Conservation (phyloP, 2,113 vertebrate species). For the Dipodomys spectabilis region DNA sequence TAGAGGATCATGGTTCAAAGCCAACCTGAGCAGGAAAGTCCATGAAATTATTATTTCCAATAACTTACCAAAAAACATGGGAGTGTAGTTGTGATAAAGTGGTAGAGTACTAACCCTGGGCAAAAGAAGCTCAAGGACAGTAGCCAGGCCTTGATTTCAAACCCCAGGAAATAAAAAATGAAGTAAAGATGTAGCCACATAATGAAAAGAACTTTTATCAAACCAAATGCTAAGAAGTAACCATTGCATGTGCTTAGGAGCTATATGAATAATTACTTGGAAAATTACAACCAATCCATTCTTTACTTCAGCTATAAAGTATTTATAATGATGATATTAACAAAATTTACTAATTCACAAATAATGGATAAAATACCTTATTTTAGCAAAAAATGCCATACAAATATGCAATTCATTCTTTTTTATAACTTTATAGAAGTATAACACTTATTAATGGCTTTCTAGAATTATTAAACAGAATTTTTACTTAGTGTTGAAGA, state of each 20-base stretch:
- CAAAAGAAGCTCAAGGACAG: no score
- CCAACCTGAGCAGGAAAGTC: no score
- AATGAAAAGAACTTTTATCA: neutral
- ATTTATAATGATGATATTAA: slow-evolving; percentile 24
- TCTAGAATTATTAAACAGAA: slow-evolving; percentile 64
- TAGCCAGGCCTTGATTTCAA: no score
- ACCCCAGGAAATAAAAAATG: no score
- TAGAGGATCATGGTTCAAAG: no score
- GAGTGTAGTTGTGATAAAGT: no score
- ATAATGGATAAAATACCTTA: slow-evolving; percentile 39
- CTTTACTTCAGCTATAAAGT: neutral
- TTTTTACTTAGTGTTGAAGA: slow-evolving; percentile 62
- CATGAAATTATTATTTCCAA: no score
- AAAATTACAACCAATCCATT: neutral
- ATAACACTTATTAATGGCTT: slow-evolving; percentile 8
- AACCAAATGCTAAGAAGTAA: neutral
- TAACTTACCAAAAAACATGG: no score
- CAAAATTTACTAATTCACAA: slow-evolving; percentile 35
- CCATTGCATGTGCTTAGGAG: neutral
- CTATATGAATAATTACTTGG: neutral
- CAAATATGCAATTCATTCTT: slow-evolving; percentile 10
- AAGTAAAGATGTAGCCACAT: no score
- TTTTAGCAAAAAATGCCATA: slow-evolving; percentile 9
- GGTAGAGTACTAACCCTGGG: no score
- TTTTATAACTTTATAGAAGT: slow-evolving; percentile 12